Conservation (phyloP, 2,797 vertebrate genomes). For the Gambelia wislizenii region DNA sequence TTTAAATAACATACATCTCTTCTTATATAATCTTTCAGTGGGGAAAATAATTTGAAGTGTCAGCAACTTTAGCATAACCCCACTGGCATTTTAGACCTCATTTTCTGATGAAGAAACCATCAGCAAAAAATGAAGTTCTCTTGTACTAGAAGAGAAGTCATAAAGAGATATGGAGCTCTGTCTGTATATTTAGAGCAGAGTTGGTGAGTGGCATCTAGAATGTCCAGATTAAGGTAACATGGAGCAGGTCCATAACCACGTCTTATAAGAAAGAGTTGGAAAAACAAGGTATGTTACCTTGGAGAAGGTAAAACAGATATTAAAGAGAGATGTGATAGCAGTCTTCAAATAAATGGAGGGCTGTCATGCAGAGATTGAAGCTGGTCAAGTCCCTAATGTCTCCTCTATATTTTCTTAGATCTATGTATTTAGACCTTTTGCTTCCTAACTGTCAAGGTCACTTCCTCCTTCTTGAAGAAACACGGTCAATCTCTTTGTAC, state of each 20-base stretch:
- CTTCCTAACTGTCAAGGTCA: too few relatives aligned
- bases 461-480: too few relatives aligned
- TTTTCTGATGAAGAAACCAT: background rate
- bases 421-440: too few relatives aligned
- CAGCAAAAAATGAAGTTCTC: background rate
- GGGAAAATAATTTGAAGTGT: background rate
- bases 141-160: background rate
- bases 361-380: too few relatives aligned
- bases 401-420: too few relatives aligned
- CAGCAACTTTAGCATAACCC: constrained; percentile 2
- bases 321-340: background rate
- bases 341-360: too few relatives aligned
- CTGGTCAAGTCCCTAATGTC: too few relatives aligned
- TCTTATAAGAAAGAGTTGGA: background rate
- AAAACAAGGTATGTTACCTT: background rate
- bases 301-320: background rate
- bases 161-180: background rate
- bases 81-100: background rate
- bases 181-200: background rate
- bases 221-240: background rate
- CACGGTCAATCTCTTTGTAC: too few relatives aligned
- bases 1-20: background rate
- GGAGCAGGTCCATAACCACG: background rate
- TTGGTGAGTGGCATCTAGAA: background rate
- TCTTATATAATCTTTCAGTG: background rate